Conservation (phyloP, 2,113 vertebrate genomes). For the Theristicus caerulescens region DNA sequence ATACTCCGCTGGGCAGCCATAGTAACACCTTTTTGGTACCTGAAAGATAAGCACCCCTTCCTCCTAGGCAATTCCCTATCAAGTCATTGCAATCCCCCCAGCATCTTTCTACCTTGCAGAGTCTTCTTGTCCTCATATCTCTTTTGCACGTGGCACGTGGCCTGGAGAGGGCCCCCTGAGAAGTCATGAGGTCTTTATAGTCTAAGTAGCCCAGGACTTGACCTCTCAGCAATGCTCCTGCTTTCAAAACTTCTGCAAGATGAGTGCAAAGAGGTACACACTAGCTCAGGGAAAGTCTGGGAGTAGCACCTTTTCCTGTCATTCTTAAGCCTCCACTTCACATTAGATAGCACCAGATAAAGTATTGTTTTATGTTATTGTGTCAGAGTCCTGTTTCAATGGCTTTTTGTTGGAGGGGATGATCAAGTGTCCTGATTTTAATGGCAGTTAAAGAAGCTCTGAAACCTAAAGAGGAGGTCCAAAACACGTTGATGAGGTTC, state of each 20-base stretch:
- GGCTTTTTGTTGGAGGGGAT: neutral
- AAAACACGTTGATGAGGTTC: neutral
- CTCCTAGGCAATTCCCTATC: neutral
- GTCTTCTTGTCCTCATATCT: neutral
- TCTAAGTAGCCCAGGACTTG: neutral
- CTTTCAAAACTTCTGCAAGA: neutral
- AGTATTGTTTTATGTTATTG: neutral
- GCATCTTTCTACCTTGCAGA: neutral
- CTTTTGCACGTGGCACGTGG: neutral
- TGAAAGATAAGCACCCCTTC: neutral
- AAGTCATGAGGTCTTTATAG: neutral
- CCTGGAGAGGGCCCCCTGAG: neutral
- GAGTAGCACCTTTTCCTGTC: neutral
- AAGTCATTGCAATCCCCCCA: neutral
- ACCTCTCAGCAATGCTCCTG: neutral
- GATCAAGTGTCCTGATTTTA: conserved; percentile 4
- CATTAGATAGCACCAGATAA: neutral
- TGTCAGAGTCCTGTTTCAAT: neutral
- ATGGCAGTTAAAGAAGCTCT: neutral
- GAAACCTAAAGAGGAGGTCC: neutral
- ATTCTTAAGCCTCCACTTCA: neutral
- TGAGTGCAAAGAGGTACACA: neutral
- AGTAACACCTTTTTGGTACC: neutral
- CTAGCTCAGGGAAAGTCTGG: neutral
- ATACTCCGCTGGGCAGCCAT: neutral